Base-by-base conservation (phyloP, 30 jellyfish, hydroid and myxozoan genomes). In the Rhopilema esculentum region DNA sequence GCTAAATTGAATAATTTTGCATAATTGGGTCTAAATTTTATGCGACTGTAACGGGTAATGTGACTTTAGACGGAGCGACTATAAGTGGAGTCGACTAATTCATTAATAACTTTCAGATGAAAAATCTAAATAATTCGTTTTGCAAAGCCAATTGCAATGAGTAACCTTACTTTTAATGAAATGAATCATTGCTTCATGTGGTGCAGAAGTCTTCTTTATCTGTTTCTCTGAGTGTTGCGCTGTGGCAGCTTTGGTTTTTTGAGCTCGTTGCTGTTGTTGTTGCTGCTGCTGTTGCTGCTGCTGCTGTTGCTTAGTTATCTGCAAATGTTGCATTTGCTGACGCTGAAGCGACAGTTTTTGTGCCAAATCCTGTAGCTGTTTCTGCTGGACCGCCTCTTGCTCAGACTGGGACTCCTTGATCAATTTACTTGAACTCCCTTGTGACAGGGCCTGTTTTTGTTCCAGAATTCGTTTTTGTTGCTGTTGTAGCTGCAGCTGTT, bases 311-410 rank as follows among this genome's bases (percentile, higher is more conserved):
- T 76, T 30, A 26, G 75, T 26, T 23, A 18, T 66, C 28, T 78
- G 88, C 64, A 9, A 75, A 50, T 26, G 88, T 21, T 79, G 88
- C 79, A 18, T 21, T 48, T 49, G 72, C 75, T 79, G 67, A 24
- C 30, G 88, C 18, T 29, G 79, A 31, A 25, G 79, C 80, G 27
- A 32, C 0, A 8, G 66, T 18, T 57, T 23, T 31, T 31, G 88
- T 29, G 30, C 79, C 49, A n/a, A 62, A 1, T 53, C 68, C 33
- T 53, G 88, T 23, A 9, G 64, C 61, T 49, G 63, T 57, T 51
- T 29, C 48, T 51, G 87, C 66, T 76, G 75, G 27, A 8, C 20
- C 1, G 19, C 30, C 18, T 49, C 57, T n/a, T 49, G 31, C 12
- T 40, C 57, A 40, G 57, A 2, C 57, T 2, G 57, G 12, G 57